Evolutionary conservation across 53 echinoderm and acorn worm genomes (phyloP).

Genomic region (Astropecten irregularis): DNA sequence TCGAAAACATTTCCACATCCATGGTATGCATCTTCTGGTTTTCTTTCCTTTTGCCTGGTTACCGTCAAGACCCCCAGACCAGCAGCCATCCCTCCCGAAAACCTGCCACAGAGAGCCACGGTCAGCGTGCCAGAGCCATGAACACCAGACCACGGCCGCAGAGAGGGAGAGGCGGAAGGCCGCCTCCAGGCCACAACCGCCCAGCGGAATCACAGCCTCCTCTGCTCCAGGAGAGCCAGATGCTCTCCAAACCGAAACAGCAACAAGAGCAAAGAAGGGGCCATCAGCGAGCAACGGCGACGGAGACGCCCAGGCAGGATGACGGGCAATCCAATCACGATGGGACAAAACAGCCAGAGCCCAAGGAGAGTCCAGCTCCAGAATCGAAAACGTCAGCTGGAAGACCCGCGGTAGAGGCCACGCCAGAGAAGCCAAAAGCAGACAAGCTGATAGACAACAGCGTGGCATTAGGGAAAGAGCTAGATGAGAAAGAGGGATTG

Average conservation of each 20-base stretch:
- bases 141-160: not conserved
- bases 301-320: not conserved
- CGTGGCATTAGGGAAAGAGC: conserved; percentile 31
- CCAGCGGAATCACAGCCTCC: not conserved
- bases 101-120: conserved; percentile 7
- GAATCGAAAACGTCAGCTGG: too few species aligned
- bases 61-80: not conserved
- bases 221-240: conserved; percentile 50
- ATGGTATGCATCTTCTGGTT: too few species aligned
- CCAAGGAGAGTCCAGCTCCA: too few species aligned
- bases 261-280: conserved; percentile 1
- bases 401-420: not conserved
- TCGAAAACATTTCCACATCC: too few species aligned
- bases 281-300: not conserved
- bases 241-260: conserved; percentile 67
- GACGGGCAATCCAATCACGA: not conserved
- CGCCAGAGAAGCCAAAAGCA: not conserved
- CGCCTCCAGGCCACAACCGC: not conserved
- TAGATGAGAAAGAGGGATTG: conserved; percentile 73
- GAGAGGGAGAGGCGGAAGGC: not conserved
- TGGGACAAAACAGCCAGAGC: not conserved
- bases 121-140: not conserved
- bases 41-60: too few species aligned
- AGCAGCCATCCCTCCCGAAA: not conserved
- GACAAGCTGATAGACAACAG: too few species aligned